phyloP scores from a whole-genome alignment of 2,113 vertebrate species.

The Chloroceryle aenea region DNA sequence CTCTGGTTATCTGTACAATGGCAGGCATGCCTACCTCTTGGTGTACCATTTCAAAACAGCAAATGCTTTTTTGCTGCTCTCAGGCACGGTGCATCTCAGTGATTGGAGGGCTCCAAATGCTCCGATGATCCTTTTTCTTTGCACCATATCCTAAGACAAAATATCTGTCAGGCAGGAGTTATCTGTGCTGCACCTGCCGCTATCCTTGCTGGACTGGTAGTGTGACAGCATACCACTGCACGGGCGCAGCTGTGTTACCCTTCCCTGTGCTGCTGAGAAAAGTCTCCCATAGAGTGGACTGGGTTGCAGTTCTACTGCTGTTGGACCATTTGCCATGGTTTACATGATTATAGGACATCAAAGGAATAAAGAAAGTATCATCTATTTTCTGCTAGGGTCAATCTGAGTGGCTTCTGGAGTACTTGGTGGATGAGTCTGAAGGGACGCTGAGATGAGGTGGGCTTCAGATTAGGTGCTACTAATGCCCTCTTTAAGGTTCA shows the following conservation, averaged over 20 bases:
- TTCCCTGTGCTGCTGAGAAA: neutral
- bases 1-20: neutral
- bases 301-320: neutral
- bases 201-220: neutral
- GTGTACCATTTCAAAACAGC: neutral
- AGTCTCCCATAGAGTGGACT: fast-evolving
- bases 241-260: too few species aligned
- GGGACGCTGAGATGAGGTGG: too few species aligned
- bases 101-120: neutral
- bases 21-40: neutral
- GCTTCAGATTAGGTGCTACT: neutral
- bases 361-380: neutral
- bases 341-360: neutral
- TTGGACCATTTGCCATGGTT: neutral
- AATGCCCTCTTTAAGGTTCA: neutral
- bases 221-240: neutral
- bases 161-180: neutral
- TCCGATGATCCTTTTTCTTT: neutral
- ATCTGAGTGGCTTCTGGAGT: neutral
- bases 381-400: neutral
- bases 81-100: fast-evolving
- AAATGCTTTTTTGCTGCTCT: neutral
- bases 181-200: neutral
- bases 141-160: fast-evolving
- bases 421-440: neutral